phyloP scores from a whole-genome alignment of 2,888 invertebrate species.

The Gastrophysa polygoni region DNA sequence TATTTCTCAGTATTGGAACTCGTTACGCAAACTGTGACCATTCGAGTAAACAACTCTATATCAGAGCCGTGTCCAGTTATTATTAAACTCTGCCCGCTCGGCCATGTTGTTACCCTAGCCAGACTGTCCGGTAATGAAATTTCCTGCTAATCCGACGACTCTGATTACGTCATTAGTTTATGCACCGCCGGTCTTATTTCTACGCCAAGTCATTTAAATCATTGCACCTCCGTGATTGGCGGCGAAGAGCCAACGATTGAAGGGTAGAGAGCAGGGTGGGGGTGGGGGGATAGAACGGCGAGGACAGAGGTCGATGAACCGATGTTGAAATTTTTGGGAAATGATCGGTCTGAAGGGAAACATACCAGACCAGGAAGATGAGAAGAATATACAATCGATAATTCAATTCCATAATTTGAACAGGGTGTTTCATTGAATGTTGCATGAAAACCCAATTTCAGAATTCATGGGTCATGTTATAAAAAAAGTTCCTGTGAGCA shows the following conservation, averaged over 20 bases:
- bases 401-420: no score
- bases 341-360: no score
- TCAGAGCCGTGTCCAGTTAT: not conserved
- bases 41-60: not conserved
- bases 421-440: no score
- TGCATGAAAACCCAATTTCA: no score
- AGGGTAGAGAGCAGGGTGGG: no score
- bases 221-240: conserved; percentile 24
- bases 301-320: not conserved
- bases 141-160: conserved; percentile 29
- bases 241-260: not conserved
- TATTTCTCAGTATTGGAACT: no score
- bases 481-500: no score
- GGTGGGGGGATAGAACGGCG: not conserved
- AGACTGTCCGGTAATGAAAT: conserved; percentile 35
- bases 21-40: not conserved
- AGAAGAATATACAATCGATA: no score
- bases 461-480: no score
- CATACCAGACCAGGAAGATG: no score
- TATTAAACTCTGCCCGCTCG: conserved; percentile 15
- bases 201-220: conserved; percentile 32
- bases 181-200: conserved; percentile 31
- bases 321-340: no score
- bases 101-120: conserved; percentile 4
- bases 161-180: conserved; percentile 40